Evolutionary conservation across 2,888 invertebrate genomes (phyloP).

Genomic region (Lacanobia wlatinum): DNA sequence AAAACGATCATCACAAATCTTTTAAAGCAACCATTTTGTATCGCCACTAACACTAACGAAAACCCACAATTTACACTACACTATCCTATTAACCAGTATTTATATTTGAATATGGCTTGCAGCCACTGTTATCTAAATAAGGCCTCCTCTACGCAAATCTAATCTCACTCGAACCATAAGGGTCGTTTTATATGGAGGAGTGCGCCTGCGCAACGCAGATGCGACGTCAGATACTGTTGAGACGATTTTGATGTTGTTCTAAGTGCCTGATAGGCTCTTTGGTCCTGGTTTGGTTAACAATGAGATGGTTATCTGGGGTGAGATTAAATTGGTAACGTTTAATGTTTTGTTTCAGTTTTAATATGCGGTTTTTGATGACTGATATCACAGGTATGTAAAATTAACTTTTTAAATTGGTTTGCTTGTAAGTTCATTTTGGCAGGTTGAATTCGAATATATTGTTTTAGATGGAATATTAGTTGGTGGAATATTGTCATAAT

Average conservation of each 20-base stretch:
- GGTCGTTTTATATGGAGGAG: slow-evolving; percentile 68
- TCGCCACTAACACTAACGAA: slow-evolving; percentile 2
- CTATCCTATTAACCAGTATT: slow-evolving; percentile 44
- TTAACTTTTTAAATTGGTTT: too few relatives aligned
- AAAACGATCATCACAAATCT: neutral
- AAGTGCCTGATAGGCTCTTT: slow-evolving; percentile 76
- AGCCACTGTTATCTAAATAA: slow-evolving; percentile 50
- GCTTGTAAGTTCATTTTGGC: too few relatives aligned
- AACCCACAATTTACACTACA: slow-evolving; percentile 17
- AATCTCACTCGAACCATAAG: slow-evolving; percentile 79
- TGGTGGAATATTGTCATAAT: too few relatives aligned
- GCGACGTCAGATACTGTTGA: slow-evolving; percentile 72
- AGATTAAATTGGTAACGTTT: slow-evolving; percentile 36
- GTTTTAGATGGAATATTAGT: too few relatives aligned
- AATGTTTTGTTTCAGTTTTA: slow-evolving; percentile 9
- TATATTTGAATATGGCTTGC: slow-evolving; percentile 53
- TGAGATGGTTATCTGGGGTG: slow-evolving; percentile 42
- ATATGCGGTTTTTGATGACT: neutral
- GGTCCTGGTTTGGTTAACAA: slow-evolving; percentile 68
- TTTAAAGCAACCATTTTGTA: neutral
- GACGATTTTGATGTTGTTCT: slow-evolving; percentile 82
- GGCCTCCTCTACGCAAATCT: slow-evolving; percentile 68
- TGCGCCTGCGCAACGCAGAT: slow-evolving; percentile 75
- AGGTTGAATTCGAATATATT: too few relatives aligned
- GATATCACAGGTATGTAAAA: too few relatives aligned